Conservation (phyloP, 2,113 vertebrate genomes). For the Ageneiosus marmoratus region DNA sequence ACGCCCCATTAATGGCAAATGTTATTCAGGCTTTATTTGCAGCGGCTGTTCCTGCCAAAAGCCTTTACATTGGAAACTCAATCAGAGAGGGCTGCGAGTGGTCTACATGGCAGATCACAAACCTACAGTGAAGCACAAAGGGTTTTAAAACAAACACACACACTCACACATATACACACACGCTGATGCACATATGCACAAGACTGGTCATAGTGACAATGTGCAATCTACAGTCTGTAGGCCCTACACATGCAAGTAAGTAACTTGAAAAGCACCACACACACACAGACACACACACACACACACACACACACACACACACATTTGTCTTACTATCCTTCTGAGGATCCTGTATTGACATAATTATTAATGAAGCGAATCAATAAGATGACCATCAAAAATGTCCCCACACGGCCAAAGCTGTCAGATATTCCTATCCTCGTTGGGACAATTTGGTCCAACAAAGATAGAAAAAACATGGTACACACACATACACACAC, state of each 20-base stretch:
- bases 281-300: background rate
- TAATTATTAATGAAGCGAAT: background rate
- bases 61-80: slow-evolving; percentile 63
- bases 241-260: background rate
- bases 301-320: slow-evolving; percentile 17
- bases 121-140: slow-evolving; percentile 49
- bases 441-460: background rate
- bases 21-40: slow-evolving; percentile 69
- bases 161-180: background rate
- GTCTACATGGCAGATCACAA: slow-evolving; percentile 41
- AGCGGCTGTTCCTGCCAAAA: slow-evolving; percentile 58
- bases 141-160: slow-evolving; percentile 30
- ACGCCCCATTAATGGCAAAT: slow-evolving; percentile 66
- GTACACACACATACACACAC: no score
- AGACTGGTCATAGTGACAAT: slow-evolving; percentile 28
- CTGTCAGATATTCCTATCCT: background rate
- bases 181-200: slow-evolving; percentile 1
- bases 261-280: slow-evolving; percentile 22
- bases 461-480: no score
- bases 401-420: background rate
- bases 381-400: background rate
- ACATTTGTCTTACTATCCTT: no score
- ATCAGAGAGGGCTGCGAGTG: slow-evolving; percentile 56
- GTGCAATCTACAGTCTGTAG: slow-evolving; percentile 12
- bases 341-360: no score